Base-by-base conservation (phyloP, 2,113 vertebrate species). In the Panthera tigris region DNA sequence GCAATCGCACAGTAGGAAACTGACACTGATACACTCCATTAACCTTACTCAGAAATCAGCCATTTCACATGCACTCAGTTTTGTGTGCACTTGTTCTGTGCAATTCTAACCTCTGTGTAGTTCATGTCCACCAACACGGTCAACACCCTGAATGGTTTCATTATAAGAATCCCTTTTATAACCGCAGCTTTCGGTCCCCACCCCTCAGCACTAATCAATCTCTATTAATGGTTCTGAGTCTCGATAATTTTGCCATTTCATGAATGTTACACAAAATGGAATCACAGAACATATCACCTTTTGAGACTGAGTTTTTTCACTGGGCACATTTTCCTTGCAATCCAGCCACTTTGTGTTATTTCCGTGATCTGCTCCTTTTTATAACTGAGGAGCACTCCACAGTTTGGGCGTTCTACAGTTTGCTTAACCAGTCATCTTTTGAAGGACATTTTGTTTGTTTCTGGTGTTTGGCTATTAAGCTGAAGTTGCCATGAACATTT, bases 111-210 rank as follows among this genome's bases (percentile, higher is more conserved):
- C 29, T 19, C 25, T 16, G 36, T 48, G 36, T 80, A 78, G 18
- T 63, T 76, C 9, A 19, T 12, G 2, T 36, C n/a, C 29, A 90
- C 63, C 25, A 18, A 23, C 4, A 85, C 1, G 31, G 39, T 16
- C 65, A 90, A 74, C 80, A 19, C 50, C n/a, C 1, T 21, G 8
- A 31, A 66, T 0, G 21, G 1, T 57, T 86, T 31, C 1, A 19
- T 25, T 18, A 16, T 4, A 57, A 65, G 33, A 7, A 55, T 12
- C 19, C 52, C 6, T 69, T 23, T 41, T 57, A 50, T 50, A 69
- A 76, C 4, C 55, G 87, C 39, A 48, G 5, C 0, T 19, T 69
- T 25, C 6, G 0, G 1, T 4, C 48, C 19, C 1, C 7, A 0
- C 10, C 19, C 8, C 25, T 10, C 25, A n/a, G 36, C 31, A 18